Evolutionary conservation across 2,888 invertebrate species (phyloP).

Genomic region (Cryptus viduatorius): DNA sequence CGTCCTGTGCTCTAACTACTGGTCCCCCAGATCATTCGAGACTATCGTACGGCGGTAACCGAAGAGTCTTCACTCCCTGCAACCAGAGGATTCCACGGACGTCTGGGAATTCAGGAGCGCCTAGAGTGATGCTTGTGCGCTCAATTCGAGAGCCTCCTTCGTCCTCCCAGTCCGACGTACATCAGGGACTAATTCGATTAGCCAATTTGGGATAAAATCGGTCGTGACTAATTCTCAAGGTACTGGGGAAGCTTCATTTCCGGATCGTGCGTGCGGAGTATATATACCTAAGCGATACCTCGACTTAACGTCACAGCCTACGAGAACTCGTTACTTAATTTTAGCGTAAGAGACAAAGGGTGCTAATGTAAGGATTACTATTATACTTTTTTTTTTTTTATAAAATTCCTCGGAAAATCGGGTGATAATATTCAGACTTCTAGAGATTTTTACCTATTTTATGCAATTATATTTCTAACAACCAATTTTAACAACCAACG

Average conservation of each 20-base stretch:
- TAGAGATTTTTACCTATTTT: no score
- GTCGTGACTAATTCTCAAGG: constrained; percentile 42
- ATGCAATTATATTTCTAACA: no score
- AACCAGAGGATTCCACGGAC: constrained; percentile 45
- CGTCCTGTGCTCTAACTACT: constrained; percentile 45
- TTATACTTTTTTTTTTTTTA: no score
- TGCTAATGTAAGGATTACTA: no score
- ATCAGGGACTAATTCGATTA: constrained; percentile 53
- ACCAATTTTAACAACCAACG: no score
- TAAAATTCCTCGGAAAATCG: no score
- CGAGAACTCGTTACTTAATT: no score
- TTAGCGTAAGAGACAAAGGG: no score
- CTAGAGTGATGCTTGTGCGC: constrained; percentile 43
- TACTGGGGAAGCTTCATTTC: background rate
- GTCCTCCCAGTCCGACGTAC: constrained; percentile 2
- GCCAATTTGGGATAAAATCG: constrained; percentile 52
- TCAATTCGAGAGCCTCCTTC: constrained; percentile 48
- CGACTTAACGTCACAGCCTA: no score
- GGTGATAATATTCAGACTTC: no score
- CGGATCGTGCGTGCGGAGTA: no score
- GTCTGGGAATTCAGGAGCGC: constrained; percentile 58
- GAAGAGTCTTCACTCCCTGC: constrained; percentile 46
- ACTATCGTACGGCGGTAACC: constrained; percentile 43
- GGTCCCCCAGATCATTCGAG: constrained; percentile 41
- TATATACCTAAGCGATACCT: no score